phyloP scores from a whole-genome alignment of 2,888 invertebrate species.

The Aphidoletes aphidimyza region DNA sequence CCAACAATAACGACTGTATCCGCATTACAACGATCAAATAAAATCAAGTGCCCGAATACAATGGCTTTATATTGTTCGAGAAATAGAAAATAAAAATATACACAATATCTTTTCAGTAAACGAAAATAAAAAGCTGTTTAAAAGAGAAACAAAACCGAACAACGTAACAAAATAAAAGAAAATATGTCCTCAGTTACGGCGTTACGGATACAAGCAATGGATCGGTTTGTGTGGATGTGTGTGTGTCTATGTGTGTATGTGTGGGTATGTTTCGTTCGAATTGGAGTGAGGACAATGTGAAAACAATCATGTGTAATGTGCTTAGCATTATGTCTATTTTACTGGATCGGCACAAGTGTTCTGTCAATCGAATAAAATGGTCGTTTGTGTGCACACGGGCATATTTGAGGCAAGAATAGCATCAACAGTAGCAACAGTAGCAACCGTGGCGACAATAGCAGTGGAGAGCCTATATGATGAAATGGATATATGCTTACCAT shows the following conservation, averaged over 20 bases:
- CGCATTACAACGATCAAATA: constrained; percentile 42
- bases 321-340: constrained; percentile 46
- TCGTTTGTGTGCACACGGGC: constrained; percentile 19
- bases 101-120: neutral
- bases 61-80: neutral
- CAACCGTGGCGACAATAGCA: neutral
- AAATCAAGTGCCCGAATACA: constrained; percentile 43
- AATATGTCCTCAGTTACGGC: neutral
- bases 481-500: neutral
- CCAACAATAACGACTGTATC: constrained; percentile 39
- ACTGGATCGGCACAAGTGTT: constrained; percentile 48
- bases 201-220: neutral
- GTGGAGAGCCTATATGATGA: neutral
- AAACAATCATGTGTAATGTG: constrained; percentile 46
- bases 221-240: no score
- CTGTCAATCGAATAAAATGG: constrained; percentile 45
- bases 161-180: neutral
- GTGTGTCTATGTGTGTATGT: neutral
- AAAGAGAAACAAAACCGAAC: neutral
- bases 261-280: no score
- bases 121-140: neutral
- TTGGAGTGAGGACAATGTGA: constrained; percentile 43
- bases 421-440: neutral
- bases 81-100: neutral
- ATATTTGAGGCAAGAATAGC: no score